Evolutionary conservation across 2,113 vertebrate species (phyloP), one percentile per base, ranked within the genome.

Genomic region (Sterna hirundo): DNA sequence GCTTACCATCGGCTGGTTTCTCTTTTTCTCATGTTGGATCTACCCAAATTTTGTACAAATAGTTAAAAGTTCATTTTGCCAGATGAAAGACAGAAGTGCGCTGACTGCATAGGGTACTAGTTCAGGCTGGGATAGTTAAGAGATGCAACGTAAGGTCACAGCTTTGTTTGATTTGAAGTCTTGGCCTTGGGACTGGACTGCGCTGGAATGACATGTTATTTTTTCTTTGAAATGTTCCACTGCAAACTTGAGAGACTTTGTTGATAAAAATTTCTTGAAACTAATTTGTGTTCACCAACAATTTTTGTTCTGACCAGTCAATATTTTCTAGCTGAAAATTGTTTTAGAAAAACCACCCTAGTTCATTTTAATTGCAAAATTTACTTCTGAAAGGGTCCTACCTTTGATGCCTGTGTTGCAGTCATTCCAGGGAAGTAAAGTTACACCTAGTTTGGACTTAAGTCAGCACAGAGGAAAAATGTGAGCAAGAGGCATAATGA

Each of bases 401-500:
- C 12, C 5, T 79, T 89, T 90, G 15, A 26, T 60, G 14, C 7
- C 3, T 34, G 7, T 61, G 30, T 86, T 60, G 8, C 10, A 29
- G 13, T 55, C 8, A 8, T 83, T 83, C n/a, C 25, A 40, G 32
- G 17, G 4, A 18, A 32, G 15, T 10, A 49, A 74, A 83, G n/a
- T 55, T 65, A 20, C 18, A 66, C 0, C 0, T 55, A 32, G 7
- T 12, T 13, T 40, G 4, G 23, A 69, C 16, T 42, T 80, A 40
- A 36, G 25, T 83, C 30, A 51, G 4, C 40, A 57, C 8, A 87
- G 52, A 58, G 30, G 10, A 71, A 61, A 76, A 84, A 44, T 44
- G 8, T 9, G 9, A 94, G 11, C 21, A 78, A 83, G 49, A 44
- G 10, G 21, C 11, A 29, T 44, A 60, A 29, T 49, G 36, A 70